Evolutionary conservation across 1,140 invertebrate genomes (phyloP).

Genomic region (Nebria ingens): DNA sequence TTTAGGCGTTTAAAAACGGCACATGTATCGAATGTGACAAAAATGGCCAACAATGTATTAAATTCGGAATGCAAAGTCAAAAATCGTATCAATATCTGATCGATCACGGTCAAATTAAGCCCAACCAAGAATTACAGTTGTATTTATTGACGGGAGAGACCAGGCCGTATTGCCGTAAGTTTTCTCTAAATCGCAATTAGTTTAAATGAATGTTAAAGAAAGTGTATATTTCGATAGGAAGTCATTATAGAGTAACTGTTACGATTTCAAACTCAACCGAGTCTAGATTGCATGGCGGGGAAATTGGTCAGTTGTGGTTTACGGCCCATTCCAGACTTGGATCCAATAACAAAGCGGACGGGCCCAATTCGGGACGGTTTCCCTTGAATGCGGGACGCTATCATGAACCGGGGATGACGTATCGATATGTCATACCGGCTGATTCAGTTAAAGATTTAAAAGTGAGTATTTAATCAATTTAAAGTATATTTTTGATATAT

Average conservation of each 20-base stretch:
- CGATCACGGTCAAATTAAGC: slow-evolving; percentile 30
- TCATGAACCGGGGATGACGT: slow-evolving; percentile 60
- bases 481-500: too few relatives aligned
- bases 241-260: slow-evolving; percentile 63
- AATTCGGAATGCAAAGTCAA: slow-evolving; percentile 54
- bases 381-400: slow-evolving; percentile 33
- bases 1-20: slow-evolving; percentile 56
- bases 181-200: slow-evolving; percentile 12
- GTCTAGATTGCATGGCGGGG: slow-evolving; percentile 62
- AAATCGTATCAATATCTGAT: slow-evolving; percentile 39
- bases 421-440: slow-evolving; percentile 56
- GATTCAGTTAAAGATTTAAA: slow-evolving; percentile 51
- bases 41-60: slow-evolving; percentile 51
- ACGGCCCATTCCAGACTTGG: slow-evolving; percentile 44
- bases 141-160: slow-evolving; percentile 57
- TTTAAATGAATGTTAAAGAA: slow-evolving; percentile 11
- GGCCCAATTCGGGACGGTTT: slow-evolving; percentile 21
- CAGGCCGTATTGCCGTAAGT: slow-evolving; percentile 69
- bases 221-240: slow-evolving; percentile 38
- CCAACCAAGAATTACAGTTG: slow-evolving; percentile 45
- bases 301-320: slow-evolving; percentile 60
- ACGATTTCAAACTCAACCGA: slow-evolving; percentile 61
- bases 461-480: not conserved
- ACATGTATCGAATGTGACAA: slow-evolving; percentile 62
- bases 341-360: slow-evolving; percentile 24